Evolutionary conservation across 2,113 vertebrate species (phyloP).

Genomic region (Furnarius figulus): DNA sequence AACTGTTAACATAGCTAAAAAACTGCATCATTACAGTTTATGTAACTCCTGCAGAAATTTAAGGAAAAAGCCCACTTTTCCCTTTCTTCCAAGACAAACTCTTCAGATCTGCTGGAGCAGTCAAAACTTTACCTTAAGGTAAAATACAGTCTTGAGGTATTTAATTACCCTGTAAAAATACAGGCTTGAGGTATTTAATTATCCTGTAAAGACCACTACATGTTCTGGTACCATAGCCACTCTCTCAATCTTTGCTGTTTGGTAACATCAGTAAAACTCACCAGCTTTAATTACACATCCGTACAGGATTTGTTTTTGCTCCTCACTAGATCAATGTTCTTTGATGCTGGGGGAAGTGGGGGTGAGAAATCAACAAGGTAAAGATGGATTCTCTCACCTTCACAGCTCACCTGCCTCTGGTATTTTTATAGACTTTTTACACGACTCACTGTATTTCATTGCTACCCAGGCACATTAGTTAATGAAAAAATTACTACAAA

Average conservation of each 20-base stretch:
- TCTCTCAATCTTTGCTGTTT: slow-evolving; percentile 53
- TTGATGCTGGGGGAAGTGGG: not conserved
- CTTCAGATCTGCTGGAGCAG: not conserved
- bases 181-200: slow-evolving; percentile 67
- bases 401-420: slow-evolving; percentile 38
- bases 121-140: slow-evolving; percentile 60
- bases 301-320: slow-evolving; percentile 60
- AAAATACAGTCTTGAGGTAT: slow-evolving; percentile 41
- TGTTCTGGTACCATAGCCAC: slow-evolving; percentile 31
- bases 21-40: not conserved
- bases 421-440: not conserved
- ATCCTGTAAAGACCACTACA: slow-evolving; percentile 58
- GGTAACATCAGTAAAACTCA: slow-evolving; percentile 71
- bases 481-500: slow-evolving; percentile 20
- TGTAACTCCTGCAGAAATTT: not conserved
- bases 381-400: slow-evolving; percentile 36
- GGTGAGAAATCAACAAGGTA: not conserved
- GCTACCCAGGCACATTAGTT: not conserved
- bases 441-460: not conserved
- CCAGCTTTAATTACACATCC: slow-evolving; percentile 74
- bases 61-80: not conserved
- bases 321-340: slow-evolving; percentile 36
- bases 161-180: slow-evolving; percentile 72
- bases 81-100: slow-evolving; percentile 35
- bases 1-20: not conserved